phyloP scores from a whole-genome alignment of 2,888 invertebrate species.

The Phanerotoma sp. region DNA sequence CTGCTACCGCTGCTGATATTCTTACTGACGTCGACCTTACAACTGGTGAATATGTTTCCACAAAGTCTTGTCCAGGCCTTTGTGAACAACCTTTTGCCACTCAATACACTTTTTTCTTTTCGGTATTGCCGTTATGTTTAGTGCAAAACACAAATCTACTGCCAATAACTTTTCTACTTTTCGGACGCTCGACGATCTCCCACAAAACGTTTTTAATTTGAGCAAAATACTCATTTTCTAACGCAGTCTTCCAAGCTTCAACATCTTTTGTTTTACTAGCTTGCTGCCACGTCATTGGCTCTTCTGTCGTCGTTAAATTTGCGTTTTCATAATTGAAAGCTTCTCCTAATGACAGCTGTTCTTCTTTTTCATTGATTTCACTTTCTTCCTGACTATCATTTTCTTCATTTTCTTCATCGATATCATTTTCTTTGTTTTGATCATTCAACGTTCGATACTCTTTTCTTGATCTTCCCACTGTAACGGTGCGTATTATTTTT shows the following conservation, averaged over 20 bases:
- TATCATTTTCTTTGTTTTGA: too few relatives aligned
- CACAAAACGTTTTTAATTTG: conserved; percentile 24
- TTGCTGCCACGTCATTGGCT: too few relatives aligned
- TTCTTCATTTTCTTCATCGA: too few relatives aligned
- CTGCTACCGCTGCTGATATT: conserved; percentile 6
- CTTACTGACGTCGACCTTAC: conserved; percentile 11
- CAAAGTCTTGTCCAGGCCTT: conserved; percentile 7
- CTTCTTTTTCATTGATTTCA: too few relatives aligned
- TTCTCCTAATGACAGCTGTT: too few relatives aligned
- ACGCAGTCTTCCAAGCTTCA: conserved; percentile 18
- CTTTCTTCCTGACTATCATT: too few relatives aligned
- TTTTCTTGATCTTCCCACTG: too few relatives aligned
- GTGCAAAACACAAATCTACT: conserved; percentile 22
- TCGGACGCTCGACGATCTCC: conserved; percentile 13
- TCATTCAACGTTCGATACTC: too few relatives aligned
- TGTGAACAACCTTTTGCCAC: conserved; percentile 24
- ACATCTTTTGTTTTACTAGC: conserved; percentile 5
- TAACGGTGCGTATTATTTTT: too few relatives aligned
- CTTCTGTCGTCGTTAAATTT: too few relatives aligned
- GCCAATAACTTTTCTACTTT: conserved; percentile 8
- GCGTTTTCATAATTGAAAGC: too few relatives aligned
- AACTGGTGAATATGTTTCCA: conserved; percentile 23
- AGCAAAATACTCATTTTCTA: conserved; percentile 19
- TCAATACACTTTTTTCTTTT: conserved; percentile 17
- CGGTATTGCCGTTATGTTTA: conserved; percentile 11